Conservation (phyloP, 2,888 invertebrate species). For the Melinaea marsaeus region DNA sequence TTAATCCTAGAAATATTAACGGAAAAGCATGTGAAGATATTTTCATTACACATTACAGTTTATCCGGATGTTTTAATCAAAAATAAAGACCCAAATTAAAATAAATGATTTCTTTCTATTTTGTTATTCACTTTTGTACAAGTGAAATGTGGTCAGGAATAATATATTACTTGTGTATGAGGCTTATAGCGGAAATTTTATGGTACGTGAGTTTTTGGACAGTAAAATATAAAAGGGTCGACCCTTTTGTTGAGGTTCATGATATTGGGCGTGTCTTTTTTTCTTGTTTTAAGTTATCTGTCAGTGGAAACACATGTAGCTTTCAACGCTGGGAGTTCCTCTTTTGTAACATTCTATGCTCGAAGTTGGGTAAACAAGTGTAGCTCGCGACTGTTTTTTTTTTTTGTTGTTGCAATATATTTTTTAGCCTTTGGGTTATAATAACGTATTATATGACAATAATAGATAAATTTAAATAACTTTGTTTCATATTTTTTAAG, state of each 20-base stretch:
- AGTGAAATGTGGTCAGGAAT: conserved; percentile 18
- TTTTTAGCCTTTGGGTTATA: background rate
- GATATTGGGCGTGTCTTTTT: conserved; percentile 41
- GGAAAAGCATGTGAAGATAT: no score
- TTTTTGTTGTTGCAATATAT: conserved; percentile 1
- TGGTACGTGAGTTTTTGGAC: conserved; percentile 32
- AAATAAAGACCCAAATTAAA: background rate
- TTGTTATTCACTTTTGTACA: conserved; percentile 16
- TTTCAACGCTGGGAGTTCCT: conserved; percentile 20
- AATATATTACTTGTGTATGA: conserved; percentile 31
- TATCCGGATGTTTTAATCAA: no score
- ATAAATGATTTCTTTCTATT: background rate
- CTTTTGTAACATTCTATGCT: conserved; percentile 11
- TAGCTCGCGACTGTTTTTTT: background rate
- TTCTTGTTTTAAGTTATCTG: conserved; percentile 37
- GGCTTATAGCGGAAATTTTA: conserved; percentile 33
- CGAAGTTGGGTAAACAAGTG: conserved; percentile 11
- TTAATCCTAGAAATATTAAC: no score
- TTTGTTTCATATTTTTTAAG: no score
- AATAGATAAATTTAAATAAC: no score
- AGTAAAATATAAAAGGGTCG: conserved; percentile 37
- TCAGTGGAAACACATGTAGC: conserved; percentile 33
- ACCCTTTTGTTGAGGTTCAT: conserved; percentile 42
- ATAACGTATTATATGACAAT: background rate
- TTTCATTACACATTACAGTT: no score